Evolutionary conservation across 2,888 invertebrate species (phyloP).

Genomic region (Trichopoda pennipes): DNA sequence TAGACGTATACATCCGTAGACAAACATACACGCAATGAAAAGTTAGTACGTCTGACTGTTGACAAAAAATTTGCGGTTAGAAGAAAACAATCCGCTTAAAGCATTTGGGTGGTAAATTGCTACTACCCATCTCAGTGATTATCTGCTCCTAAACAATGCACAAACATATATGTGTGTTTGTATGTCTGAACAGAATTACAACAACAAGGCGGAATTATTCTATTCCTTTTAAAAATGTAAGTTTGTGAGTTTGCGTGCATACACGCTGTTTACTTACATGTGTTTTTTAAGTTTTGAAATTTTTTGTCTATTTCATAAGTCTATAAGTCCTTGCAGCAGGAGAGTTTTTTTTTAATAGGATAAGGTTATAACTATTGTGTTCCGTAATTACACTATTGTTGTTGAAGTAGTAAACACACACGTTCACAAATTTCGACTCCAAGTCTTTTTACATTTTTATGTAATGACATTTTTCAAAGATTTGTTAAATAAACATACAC

Average conservation of each 20-base stretch:
- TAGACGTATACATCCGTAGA: neutral
- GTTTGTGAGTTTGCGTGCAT: too few species aligned
- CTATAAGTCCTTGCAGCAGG: constrained; percentile 63
- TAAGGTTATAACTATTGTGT: constrained; percentile 50
- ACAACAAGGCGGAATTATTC: too few species aligned
- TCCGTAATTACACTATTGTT: constrained; percentile 68
- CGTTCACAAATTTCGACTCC: constrained; percentile 7
- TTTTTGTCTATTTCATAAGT: constrained; percentile 53
- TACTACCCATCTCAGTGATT: constrained; percentile 39
- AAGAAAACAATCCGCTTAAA: constrained; percentile 68
- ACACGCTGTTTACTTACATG: too few species aligned
- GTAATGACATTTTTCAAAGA: constrained; percentile 57
- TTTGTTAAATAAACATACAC: constrained; percentile 21
- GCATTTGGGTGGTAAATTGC: constrained; percentile 66
- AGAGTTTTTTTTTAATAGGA: constrained; percentile 33
- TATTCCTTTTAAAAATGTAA: too few species aligned
- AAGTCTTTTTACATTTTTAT: constrained; percentile 50
- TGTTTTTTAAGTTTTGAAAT: neutral
- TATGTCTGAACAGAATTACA: neutral
- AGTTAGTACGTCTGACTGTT: neutral
- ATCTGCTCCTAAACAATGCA: neutral
- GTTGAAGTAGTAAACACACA: constrained; percentile 43
- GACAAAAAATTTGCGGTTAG: constrained; percentile 58
- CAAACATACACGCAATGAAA: neutral
- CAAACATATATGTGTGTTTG: neutral